phyloP scores from a whole-genome alignment of 2,113 vertebrate species.

The Vulpes lagopus region DNA sequence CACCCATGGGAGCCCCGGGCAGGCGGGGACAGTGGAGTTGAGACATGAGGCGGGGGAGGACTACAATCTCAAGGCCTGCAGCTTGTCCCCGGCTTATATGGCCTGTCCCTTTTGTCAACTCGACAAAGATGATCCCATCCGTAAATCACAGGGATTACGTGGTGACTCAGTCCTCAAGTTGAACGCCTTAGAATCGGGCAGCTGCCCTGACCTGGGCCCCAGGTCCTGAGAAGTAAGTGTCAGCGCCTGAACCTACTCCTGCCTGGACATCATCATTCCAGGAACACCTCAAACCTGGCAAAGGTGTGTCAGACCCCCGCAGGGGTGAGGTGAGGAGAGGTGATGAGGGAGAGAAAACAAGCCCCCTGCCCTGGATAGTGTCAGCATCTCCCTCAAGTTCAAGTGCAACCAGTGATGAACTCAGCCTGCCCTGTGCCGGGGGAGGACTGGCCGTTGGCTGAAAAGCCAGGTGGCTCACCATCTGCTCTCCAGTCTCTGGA shows the following conservation, averaged over 20 bases:
- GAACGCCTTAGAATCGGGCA: not conserved
- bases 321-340: accelerated
- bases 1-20: accelerated
- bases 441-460: not conserved
- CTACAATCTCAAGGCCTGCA: accelerated
- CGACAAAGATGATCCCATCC: not conserved
- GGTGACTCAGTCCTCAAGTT: not conserved
- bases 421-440: not conserved
- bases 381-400: not conserved
- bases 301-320: not conserved
- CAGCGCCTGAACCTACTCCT: accelerated
- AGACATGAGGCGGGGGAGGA: accelerated
- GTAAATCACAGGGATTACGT: not conserved
- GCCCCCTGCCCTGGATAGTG: not conserved
- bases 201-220: not conserved
- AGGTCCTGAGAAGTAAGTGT: not conserved
- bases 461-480: not conserved
- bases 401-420: not conserved
- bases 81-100: not conserved
- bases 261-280: not conserved
- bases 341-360: not conserved
- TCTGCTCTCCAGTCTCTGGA: not conserved
- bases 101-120: not conserved
- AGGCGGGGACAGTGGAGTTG: accelerated
- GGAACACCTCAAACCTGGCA: not conserved